A percentile compares a stretch with the other conserved stretches of the same genome.
Evolutionary conservation across 2,888 invertebrate genomes (phyloP).

Genomic region (Gryllus longicercus): DNA sequence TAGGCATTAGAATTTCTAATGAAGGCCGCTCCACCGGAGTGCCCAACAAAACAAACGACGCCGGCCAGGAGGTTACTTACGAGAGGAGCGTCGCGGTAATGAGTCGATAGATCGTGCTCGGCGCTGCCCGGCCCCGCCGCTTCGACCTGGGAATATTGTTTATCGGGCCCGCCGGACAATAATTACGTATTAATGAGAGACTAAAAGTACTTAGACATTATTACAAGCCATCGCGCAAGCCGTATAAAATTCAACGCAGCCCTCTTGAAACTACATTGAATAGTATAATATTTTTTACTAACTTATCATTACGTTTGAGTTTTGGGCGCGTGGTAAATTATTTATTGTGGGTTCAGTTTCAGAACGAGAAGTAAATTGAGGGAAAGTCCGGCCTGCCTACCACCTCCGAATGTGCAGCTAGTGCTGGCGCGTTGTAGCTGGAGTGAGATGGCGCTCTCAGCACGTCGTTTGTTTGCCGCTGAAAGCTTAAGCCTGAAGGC

Average conservation of each 20-base stretch:
- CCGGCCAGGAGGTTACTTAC: not conserved
- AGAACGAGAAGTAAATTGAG: too few species aligned
- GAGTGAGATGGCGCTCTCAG: too few species aligned
- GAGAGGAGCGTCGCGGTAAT: not conserved
- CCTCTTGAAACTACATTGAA: not conserved
- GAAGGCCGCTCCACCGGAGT: not conserved
- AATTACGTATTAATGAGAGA: slow-evolving; percentile 1
- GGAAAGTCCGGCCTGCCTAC: too few species aligned
- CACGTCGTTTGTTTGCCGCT: too few species aligned
- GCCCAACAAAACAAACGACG: not conserved
- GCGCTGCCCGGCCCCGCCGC: not conserved
- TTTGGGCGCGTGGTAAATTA: too few species aligned
- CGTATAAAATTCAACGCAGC: slow-evolving; percentile 7
- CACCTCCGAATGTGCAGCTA: too few species aligned
- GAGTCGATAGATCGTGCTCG: slow-evolving; percentile 3
- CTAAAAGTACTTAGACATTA: slow-evolving; percentile 5
- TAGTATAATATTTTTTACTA: not conserved
- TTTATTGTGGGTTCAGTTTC: too few species aligned
- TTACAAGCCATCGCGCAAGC: not conserved
- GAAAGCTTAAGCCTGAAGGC: too few species aligned
- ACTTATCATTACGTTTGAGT: too few species aligned
- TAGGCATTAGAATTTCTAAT: slow-evolving; percentile 9
- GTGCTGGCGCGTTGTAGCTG: too few species aligned
- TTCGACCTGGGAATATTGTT: not conserved
- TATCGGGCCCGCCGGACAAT: not conserved